A percentile compares a stretch with the other conserved stretches of the same genome.
These are phyloP conservation scores for Xerus rutilus DNA, from an alignment of 2,797 vertebrate species.

Conservation along the genomic window DNA sequence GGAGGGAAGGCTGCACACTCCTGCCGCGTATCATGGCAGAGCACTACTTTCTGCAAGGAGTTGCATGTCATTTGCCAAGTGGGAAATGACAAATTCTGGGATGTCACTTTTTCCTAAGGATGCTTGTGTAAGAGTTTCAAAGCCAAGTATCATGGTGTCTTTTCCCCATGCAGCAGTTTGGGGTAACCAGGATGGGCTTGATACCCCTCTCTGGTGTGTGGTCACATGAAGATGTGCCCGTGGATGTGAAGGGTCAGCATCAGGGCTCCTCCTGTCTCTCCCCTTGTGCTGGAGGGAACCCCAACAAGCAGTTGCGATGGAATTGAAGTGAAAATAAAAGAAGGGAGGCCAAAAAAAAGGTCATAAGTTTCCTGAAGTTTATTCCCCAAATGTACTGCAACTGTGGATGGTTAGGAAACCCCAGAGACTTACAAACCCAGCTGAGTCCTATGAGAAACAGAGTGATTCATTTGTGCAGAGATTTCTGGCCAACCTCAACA, in stretches of 20 bases:
- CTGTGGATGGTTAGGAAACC: background rate
- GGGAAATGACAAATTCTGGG: background rate
- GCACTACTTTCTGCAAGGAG: background rate
- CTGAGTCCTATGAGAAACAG: background rate
- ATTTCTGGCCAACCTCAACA: background rate
- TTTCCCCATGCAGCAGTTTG: background rate
- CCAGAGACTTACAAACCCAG: background rate
- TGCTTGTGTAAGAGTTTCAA: background rate
- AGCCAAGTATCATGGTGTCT: background rate
- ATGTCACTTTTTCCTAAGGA: conserved; percentile 47
- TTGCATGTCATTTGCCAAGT: background rate
- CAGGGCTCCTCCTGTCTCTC: accelerated
- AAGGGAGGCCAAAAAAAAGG: background rate
- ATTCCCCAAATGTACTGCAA: background rate
- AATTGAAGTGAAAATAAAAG: background rate
- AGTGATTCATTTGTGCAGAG: background rate
- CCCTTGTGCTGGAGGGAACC: background rate
- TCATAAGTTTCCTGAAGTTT: background rate
- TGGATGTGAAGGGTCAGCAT: accelerated
- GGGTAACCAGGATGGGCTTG: accelerated
- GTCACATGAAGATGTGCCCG: background rate
- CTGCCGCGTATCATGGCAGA: accelerated
- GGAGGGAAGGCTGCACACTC: background rate
- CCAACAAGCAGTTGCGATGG: background rate
- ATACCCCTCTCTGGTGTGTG: accelerated